These are phyloP conservation scores for Meteorus colon DNA, from an alignment of 2,888 invertebrate species.

Conservation along the genomic window DNA sequence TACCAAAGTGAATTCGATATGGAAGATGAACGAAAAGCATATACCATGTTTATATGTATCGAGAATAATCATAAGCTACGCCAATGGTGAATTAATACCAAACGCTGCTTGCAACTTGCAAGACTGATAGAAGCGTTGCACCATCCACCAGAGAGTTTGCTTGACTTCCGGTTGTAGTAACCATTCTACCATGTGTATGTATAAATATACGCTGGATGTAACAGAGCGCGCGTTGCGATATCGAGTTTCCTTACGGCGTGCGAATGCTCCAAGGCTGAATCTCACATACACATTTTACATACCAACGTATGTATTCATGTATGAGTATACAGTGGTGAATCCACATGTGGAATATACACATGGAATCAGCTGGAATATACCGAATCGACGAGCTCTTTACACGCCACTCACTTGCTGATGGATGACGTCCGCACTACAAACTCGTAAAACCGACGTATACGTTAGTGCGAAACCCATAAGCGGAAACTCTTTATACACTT, in stretches of 20 bases:
- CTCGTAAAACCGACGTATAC: slow-evolving; percentile 22
- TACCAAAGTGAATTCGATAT: no score
- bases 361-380: slow-evolving; percentile 23
- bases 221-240: neutral
- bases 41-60: no score
- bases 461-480: slow-evolving; percentile 29
- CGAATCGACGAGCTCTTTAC: slow-evolving; percentile 31
- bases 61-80: no score
- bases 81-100: slow-evolving; percentile 1
- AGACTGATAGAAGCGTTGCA: neutral
- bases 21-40: no score
- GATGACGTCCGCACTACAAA: slow-evolving; percentile 31
- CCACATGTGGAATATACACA: slow-evolving; percentile 30
- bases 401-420: slow-evolving; percentile 30
- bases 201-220: neutral
- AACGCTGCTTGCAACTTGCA: neutral
- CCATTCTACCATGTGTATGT: neutral
- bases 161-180: slow-evolving; percentile 18
- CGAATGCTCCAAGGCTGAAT: slow-evolving; percentile 14
- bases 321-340: neutral
- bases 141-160: neutral
- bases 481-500: slow-evolving; percentile 24
- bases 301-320: neutral
- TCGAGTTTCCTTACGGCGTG: slow-evolving; percentile 17
- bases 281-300: neutral